Conservation (phyloP, 2,113 vertebrate genomes). For the Manacus vitellinus region DNA sequence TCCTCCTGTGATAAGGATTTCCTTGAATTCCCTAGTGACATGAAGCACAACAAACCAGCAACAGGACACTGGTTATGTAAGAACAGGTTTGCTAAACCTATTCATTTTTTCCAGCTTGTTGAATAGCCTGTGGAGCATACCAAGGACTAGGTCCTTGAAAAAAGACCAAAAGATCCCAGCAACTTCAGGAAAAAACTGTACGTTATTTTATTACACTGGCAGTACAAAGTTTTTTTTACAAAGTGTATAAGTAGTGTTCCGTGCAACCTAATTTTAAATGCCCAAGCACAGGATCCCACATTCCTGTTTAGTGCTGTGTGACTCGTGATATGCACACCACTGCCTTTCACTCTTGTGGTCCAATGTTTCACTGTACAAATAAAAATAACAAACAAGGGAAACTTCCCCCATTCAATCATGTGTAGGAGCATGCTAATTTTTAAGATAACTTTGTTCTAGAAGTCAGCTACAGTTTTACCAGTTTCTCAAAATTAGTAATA, state of each 20-base stretch:
- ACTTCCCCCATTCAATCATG: rapidly evolving
- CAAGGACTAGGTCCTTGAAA: not conserved
- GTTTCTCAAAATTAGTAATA: not conserved
- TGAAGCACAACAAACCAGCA: not conserved
- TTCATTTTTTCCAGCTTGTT: not conserved
- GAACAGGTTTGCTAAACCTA: not conserved
- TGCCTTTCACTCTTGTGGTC: not conserved
- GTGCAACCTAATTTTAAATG: not conserved
- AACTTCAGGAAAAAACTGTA: not conserved
- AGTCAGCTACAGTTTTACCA: not conserved
- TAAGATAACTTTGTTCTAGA: not conserved
- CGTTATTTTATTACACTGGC: not conserved
- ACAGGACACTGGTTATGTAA: not conserved
- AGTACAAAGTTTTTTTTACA: not conserved
- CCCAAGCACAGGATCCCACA: not conserved
- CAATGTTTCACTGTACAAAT: not conserved
- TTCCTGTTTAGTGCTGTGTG: not conserved
- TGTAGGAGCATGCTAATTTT: rapidly evolving
- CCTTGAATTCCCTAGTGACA: not conserved
- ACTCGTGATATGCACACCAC: not conserved
- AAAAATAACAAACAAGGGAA: not conserved
- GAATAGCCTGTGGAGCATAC: not conserved
- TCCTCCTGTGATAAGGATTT: not conserved
- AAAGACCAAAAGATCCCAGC: not conserved
- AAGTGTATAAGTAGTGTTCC: not conserved